Conservation (phyloP, 2,113 vertebrate species). For the Sardina pilchardus region DNA sequence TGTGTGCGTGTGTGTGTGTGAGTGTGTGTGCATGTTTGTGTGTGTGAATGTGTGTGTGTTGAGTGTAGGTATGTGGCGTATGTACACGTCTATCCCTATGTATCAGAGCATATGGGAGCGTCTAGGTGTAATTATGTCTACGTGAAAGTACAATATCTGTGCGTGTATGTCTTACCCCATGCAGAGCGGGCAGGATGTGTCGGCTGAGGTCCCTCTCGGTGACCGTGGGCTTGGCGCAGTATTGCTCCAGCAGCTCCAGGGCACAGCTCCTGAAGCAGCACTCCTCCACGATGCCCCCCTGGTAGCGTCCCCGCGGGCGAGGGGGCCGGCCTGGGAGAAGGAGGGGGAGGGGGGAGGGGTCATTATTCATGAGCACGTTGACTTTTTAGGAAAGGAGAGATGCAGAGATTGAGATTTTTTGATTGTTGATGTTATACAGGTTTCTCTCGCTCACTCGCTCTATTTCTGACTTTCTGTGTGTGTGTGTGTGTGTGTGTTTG, state of each 20-base stretch:
- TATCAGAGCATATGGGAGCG: neutral
- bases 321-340: constrained; percentile 81
- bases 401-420: neutral
- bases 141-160: neutral
- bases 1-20: constrained; percentile 19
- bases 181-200: constrained; percentile 78
- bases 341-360: neutral
- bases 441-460: too few species aligned
- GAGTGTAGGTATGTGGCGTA: neutral
- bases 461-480: neutral
- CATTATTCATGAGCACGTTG: neutral
- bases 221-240: constrained; percentile 96
- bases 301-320: constrained; percentile 78
- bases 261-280: constrained; percentile 98
- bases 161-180: constrained; percentile 73
- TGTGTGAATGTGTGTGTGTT: neutral
- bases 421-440: too few species aligned
- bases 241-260: constrained; percentile 92
- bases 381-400: neutral
- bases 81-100: neutral
- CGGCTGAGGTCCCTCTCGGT: constrained; percentile 89
- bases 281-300: constrained; percentile 93
- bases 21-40: constrained; percentile 11
- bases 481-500: neutral
- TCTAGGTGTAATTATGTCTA: neutral